Conservation (phyloP, 2,888 invertebrate genomes). For the Drosophila merina region DNA sequence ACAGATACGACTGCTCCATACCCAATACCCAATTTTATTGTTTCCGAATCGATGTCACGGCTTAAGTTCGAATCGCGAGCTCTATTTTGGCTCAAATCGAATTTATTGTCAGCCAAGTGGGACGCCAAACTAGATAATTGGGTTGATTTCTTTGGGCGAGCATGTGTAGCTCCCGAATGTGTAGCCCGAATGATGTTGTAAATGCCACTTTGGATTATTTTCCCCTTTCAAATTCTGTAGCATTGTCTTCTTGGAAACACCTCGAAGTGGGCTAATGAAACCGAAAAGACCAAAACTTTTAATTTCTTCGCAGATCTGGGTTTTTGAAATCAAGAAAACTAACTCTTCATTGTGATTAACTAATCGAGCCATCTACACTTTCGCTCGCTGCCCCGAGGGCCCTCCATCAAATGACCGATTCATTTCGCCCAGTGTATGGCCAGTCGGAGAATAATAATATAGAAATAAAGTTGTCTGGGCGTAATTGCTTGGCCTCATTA, state of each 20-base stretch:
- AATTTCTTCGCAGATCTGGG: constrained; percentile 39
- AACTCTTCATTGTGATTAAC: constrained; percentile 47
- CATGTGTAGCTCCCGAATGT: constrained; percentile 13
- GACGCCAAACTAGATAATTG: constrained; percentile 48
- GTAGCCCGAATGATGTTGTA: constrained; percentile 11
- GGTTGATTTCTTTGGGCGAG: constrained; percentile 55
- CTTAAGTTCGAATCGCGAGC: constrained; percentile 16
- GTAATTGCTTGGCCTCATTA: constrained; percentile 75
- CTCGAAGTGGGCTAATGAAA: constrained; percentile 55
- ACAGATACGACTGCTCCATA: constrained; percentile 62
- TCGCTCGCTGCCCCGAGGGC: constrained; percentile 43
- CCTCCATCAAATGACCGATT: constrained; percentile 62
- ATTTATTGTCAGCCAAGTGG: constrained; percentile 49
- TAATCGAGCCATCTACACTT: constrained; percentile 60
- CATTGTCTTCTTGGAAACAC: not conserved
- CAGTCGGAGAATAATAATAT: constrained; percentile 26
- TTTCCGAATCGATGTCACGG: constrained; percentile 66
- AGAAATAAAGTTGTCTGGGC: constrained; percentile 68
- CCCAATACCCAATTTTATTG: constrained; percentile 66
- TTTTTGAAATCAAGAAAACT: constrained; percentile 23
- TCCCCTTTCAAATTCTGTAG: constrained; percentile 6
- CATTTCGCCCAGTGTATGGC: constrained; percentile 64
- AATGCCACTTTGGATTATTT: not conserved
- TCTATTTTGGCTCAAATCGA: constrained; percentile 18
- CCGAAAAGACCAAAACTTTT: constrained; percentile 47